phyloP scores from a whole-genome alignment of 2,113 vertebrate species.

The Oenanthe oenanthe region DNA sequence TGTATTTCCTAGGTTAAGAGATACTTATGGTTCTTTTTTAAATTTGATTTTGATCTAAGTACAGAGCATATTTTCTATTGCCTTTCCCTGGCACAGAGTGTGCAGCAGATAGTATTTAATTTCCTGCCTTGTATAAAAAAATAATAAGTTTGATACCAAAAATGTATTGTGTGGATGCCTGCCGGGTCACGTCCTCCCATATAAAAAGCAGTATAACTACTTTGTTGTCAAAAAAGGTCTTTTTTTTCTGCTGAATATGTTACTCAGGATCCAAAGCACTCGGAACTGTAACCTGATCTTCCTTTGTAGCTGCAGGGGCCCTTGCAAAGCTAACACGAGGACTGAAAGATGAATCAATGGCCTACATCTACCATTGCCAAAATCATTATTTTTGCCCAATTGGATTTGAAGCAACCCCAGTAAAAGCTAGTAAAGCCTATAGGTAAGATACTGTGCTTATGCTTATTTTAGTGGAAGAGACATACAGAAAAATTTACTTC shows the following conservation, averaged over 20 bases:
- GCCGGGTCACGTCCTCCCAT: not conserved
- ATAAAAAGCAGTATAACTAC: not conserved
- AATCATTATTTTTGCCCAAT: slow-evolving; percentile 99
- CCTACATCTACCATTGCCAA: slow-evolving; percentile 99
- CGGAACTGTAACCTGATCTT: not conserved
- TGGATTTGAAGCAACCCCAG: slow-evolving; percentile 95
- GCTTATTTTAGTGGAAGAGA: not conserved
- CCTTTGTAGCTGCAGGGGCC: slow-evolving; percentile 87
- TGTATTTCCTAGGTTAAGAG: not conserved
- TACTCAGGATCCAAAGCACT: not conserved
- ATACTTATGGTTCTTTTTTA: not conserved
- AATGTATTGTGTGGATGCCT: not conserved
- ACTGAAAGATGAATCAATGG: slow-evolving; percentile 92
- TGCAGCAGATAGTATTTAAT: not conserved
- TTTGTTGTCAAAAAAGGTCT: not conserved
- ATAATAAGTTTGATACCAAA: not conserved
- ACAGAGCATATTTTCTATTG: not conserved
- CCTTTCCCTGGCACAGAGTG: not conserved
- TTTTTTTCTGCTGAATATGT: not conserved
- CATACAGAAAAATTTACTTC: not conserved
- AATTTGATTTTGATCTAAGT: not conserved
- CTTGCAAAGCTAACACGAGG: slow-evolving; percentile 91
- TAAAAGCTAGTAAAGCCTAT: slow-evolving; percentile 93
- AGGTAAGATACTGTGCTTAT: slow-evolving; percentile 77
- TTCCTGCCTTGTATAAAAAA: not conserved